Evolutionary conservation across 2,888 invertebrate genomes (phyloP), one percentile per base, ranked within the genome.

Genomic region (Thecophora atra): DNA sequence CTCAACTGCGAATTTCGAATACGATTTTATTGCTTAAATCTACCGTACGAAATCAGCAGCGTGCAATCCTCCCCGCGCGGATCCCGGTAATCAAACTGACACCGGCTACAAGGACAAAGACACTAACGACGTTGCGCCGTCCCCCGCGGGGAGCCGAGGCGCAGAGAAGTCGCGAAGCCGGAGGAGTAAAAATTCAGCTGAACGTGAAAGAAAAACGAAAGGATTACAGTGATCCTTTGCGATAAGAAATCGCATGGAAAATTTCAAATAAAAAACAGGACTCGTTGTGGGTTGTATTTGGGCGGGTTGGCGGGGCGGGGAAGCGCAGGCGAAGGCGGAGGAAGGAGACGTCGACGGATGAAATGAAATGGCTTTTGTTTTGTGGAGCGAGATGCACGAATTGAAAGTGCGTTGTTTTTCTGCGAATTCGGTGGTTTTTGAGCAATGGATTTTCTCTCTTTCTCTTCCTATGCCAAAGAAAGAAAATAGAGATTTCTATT

Each of bases 311-410:
- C n/a, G 47, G 47, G 47, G 47, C 15, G 37, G 37, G 37, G 37
- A 11, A 11, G 37, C 11, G 1, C 5, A 8, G 30, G 4, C 5
- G 30, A 30, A 8, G 30, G 30, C 5, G 5, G 37, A 37, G 3
- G 37, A 37, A 1, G 37, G 37, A 11, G 37, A 8, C 37, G n/a
- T n/a, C n/a, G n/a, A n/a, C n/a, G n/a, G n/a, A n/a, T n/a, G n/a
- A n/a, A n/a, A 44, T n/a, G 42, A 67, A 60, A 72, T 72, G 64
- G 72, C 70, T 72, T 65, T 70, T 70, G 72, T 72, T 70, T 72
- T 72, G 65, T 44, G 13, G 47, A 17, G 52, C 24, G 54, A 52
- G 24, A 6, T 19, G 64, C 42, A 24, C n/a, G 47, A 64, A 64
- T 19, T 64, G 64, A 64, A 64, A 64, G 44, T 64, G 37, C 64